phyloP scores from a whole-genome alignment of 2,888 invertebrate species.

The Amblyjoppa proteus region DNA sequence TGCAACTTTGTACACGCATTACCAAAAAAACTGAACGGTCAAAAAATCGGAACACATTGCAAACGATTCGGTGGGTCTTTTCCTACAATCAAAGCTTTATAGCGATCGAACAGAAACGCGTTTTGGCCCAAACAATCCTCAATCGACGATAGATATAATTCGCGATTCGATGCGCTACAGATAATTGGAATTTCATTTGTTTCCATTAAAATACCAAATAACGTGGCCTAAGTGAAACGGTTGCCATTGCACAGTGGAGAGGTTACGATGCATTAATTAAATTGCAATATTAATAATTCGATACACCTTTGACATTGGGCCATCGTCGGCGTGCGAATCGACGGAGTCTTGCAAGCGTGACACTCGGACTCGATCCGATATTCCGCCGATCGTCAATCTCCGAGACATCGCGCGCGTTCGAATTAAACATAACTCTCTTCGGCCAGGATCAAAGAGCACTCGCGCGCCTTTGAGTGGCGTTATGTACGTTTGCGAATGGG shows the following conservation, averaged over 20 bases:
- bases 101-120: too few relatives aligned
- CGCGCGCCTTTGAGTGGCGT: background rate
- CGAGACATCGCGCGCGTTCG: background rate
- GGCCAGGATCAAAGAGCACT: constrained; percentile 43
- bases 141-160: background rate
- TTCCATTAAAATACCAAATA: background rate
- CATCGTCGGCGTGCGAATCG: too few relatives aligned
- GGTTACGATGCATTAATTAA: constrained; percentile 6
- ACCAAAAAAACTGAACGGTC: too few relatives aligned
- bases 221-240: background rate
- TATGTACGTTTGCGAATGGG: background rate
- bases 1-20: too few relatives aligned
- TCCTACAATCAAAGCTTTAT: too few relatives aligned
- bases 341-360: too few relatives aligned
- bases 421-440: constrained; percentile 27
- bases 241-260: background rate
- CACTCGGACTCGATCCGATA: too few relatives aligned
- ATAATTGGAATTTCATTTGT: background rate
- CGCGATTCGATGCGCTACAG: background rate
- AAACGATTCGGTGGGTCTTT: too few relatives aligned
- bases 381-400: too few relatives aligned
- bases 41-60: too few relatives aligned
- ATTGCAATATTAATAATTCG: background rate
- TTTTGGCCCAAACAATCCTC: too few relatives aligned
- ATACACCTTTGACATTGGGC: too few relatives aligned